These are phyloP conservation scores for Rissa tridactyla DNA, from an alignment of 2,113 vertebrate genomes.

Conservation along the genomic window DNA sequence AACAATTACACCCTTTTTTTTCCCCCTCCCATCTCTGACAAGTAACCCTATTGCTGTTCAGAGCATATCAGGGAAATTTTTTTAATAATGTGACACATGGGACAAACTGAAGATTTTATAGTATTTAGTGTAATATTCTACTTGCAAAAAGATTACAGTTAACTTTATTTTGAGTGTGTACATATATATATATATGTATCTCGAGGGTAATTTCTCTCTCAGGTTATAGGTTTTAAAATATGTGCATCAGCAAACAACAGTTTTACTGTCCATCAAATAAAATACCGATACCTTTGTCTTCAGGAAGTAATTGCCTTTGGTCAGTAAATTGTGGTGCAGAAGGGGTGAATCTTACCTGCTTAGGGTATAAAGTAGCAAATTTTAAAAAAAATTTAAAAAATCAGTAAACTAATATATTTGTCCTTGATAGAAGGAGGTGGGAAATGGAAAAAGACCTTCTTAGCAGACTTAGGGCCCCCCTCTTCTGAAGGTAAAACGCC, in stretches of 20 bases:
- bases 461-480: not conserved
- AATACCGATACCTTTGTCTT: not conserved
- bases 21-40: not conserved
- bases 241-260: not conserved
- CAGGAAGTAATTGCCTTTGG: not conserved
- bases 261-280: not conserved
- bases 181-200: not conserved
- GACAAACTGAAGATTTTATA: not conserved
- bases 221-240: not conserved
- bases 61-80: not conserved
- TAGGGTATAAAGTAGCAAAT: not conserved
- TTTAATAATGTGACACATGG: not conserved
- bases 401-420: not conserved
- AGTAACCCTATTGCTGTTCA: not conserved
- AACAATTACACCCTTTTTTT: not conserved
- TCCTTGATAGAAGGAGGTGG: not conserved
- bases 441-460: not conserved
- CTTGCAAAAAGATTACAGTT: not conserved
- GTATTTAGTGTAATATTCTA: not conserved
- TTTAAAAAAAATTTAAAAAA: not conserved
- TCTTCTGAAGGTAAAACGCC: not conserved
- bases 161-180: not conserved
- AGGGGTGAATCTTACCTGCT: not conserved
- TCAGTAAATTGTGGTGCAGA: not conserved
- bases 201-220: not conserved